These are phyloP conservation scores for Chamaedrilus cognettii DNA, from an alignment of 2,888 invertebrate species.

Conservation along the genomic window DNA sequence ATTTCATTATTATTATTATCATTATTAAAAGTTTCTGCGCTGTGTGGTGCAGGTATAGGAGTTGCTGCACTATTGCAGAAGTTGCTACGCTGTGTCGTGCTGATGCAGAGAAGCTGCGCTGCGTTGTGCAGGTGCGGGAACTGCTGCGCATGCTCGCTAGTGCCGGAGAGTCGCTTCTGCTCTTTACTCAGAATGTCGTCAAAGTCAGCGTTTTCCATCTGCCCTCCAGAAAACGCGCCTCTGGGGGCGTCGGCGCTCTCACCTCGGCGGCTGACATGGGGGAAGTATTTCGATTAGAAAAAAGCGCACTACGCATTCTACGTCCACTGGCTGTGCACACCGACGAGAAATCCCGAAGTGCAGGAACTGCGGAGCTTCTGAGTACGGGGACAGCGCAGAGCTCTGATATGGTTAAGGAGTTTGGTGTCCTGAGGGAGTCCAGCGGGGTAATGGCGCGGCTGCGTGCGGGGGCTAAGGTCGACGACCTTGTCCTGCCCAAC, in stretches of 20 bases:
- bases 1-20: no score
- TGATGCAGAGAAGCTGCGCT: no score
- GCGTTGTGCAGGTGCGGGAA: no score
- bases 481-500: slow-evolving; percentile 9
- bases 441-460: slow-evolving; percentile 10
- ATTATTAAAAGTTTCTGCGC: no score
- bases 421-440: slow-evolving; percentile 15
- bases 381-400: no score
- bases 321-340: slow-evolving; percentile 26
- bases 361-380: slow-evolving; percentile 8
- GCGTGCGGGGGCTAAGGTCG: background rate
- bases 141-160: slow-evolving; percentile 44
- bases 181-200: slow-evolving; percentile 52
- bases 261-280: slow-evolving; percentile 8
- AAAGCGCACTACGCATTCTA: slow-evolving; percentile 28
- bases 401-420: slow-evolving; percentile 12
- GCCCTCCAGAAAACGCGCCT: slow-evolving; percentile 27
- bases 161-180: slow-evolving; percentile 44
- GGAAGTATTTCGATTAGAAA: slow-evolving; percentile 33
- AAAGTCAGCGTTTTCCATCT: slow-evolving; percentile 45
- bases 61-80: no score
- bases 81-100: no score
- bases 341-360: no score
- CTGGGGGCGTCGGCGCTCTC: no score
- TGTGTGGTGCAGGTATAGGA: no score